Evolutionary conservation across 2,797 vertebrate species (phyloP), one percentile per base, ranked within the genome.

Genomic region (Pampus argenteus): DNA sequence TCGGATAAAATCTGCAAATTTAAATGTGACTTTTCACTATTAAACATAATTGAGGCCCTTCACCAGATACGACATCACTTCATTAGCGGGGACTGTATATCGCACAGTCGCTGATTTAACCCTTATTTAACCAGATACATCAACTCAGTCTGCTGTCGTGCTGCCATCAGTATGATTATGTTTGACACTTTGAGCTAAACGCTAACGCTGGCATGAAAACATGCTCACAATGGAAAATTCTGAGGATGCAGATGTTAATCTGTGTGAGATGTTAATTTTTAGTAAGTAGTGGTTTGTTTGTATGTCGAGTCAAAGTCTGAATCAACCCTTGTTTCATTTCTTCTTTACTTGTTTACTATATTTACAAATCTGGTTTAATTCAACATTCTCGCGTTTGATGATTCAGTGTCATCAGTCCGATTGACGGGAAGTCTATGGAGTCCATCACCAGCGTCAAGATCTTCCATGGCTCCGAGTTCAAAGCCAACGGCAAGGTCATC

Each of bases 381-480:
- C 0, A 15, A 13, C 15, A 0, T 14, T 44, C 23, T 22, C 44
- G 18, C 48, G 9, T 83, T 49, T 55, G 13, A 7, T 36, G n/a
- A 1, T 66, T 62, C 88, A 99, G 98, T 0, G 96, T 99, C 66
- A 86, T 96, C 86, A 99, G 98, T 83, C 97, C 98, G 0, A 99
- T 99, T 22, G 98, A 99, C 64, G 97, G 97, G 17, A 99, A 96
- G 85, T 96, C 96, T 0, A 97, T 99, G 98, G 98, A 99, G 88
- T 98, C 97, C 2, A 95, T 99, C 86, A 95, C 95, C 81, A 99
- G 97, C 10, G 94, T 99, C 81, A 99, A 99, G 94, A 98, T 99
- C 92, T 98, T 98, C 86, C 98, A 99, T 8, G 97, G 98, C 76
- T 97, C 97, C 0, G 98, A 99, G 89, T 98, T 97, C 92, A 99